A percentile compares a stretch with the other conserved stretches of the same genome.
Conservation (phyloP, 2,888 invertebrate species). For the Lasiommata megera region DNA sequence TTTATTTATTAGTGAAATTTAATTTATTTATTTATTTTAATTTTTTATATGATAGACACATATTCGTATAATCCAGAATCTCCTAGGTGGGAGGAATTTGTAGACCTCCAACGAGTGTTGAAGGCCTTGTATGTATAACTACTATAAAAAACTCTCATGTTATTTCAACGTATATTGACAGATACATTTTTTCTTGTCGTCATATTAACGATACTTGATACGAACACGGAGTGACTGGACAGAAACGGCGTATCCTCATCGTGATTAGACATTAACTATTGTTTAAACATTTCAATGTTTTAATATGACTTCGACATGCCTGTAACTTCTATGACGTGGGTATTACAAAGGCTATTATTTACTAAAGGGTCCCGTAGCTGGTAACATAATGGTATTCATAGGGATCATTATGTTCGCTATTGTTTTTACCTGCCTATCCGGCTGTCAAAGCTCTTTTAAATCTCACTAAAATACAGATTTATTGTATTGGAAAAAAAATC, state of each 20-base stretch:
- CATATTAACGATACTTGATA: constrained; percentile 15
- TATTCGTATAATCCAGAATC: no score
- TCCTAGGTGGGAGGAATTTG: no score
- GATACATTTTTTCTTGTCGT: constrained; percentile 10
- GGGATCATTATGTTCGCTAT: no score
- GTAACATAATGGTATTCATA: no score
- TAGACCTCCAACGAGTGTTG: no score
- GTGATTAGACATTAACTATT: constrained; percentile 57
- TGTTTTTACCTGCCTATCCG: no score
- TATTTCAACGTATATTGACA: not conserved
- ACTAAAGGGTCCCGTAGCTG: not conserved
- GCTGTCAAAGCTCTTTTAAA: no score
- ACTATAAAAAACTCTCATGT: not conserved
- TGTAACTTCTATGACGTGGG: not conserved
- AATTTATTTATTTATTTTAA: no score
- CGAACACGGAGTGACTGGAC: constrained; percentile 42
- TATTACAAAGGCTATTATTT: not conserved
- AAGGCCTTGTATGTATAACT: not conserved
- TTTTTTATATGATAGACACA: no score
- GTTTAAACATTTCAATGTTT: constrained; percentile 51
- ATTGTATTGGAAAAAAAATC: no score
- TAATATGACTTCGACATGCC: not conserved
- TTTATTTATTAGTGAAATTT: no score
- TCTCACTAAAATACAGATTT: no score
- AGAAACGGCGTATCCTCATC: constrained; percentile 52